Evolutionary conservation across 2,797 vertebrate genomes (phyloP).

Genomic region (Argya squamiceps): DNA sequence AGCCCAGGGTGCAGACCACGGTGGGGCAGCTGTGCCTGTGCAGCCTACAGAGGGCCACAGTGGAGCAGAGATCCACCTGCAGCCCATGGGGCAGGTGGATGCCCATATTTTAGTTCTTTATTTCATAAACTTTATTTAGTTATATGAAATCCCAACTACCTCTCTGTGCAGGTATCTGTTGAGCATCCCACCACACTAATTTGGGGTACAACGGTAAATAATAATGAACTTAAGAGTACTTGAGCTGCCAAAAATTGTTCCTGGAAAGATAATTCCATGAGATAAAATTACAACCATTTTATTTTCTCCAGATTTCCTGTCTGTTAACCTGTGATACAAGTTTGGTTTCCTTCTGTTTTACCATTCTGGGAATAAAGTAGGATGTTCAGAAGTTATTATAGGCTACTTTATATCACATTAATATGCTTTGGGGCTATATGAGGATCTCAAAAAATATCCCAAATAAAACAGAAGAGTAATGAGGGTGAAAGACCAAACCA

Average conservation of each 20-base stretch:
- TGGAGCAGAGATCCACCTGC: no score
- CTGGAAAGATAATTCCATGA: not conserved
- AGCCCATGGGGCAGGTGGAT: not conserved
- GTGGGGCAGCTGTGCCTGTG: not conserved
- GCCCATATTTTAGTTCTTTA: not conserved
- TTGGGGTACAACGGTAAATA: not conserved
- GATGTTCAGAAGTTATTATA: not conserved
- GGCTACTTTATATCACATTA: not conserved
- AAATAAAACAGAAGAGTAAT: not conserved
- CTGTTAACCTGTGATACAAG: not conserved
- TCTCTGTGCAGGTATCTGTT: not conserved
- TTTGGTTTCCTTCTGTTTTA: not conserved
- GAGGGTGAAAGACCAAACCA: not conserved
- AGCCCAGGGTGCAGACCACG: not conserved
- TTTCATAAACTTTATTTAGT: not conserved
- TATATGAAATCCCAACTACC: not conserved
- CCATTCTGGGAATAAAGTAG: not conserved
- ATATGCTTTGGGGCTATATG: not conserved
- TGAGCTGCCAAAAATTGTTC: not conserved
- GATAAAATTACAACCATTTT: not conserved
- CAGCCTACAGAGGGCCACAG: not conserved
- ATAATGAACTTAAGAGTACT: not conserved
- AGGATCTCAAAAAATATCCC: not conserved
- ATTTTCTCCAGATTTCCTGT: not conserved
- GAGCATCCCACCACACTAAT: not conserved